Conservation (phyloP, 1,140 invertebrate species). For the Macrostomum lignano region DNA sequence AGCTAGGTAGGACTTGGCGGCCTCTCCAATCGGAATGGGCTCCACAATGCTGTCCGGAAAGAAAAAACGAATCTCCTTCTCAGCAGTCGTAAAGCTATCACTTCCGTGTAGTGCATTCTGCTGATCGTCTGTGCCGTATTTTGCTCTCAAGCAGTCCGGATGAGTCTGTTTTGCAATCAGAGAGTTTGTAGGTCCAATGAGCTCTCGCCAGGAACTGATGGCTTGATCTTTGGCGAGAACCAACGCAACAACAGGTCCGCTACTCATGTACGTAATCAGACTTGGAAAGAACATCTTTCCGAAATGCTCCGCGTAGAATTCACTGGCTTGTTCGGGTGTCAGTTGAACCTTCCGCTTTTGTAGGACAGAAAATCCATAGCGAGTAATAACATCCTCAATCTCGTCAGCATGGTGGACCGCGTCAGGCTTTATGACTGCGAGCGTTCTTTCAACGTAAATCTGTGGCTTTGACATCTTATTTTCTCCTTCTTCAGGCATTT, state of each 20-base stretch:
- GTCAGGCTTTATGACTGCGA: conserved; percentile 51
- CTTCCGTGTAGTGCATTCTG: conserved; percentile 26
- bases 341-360: conserved; percentile 39
- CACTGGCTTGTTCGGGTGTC: conserved; percentile 47
- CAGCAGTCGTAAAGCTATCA: conserved; percentile 17
- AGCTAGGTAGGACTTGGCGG: conserved; percentile 38
- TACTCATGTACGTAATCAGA: conserved; percentile 44
- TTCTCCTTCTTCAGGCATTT: too few species aligned
- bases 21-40: conserved; percentile 20
- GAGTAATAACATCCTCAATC: conserved; percentile 39
- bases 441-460: conserved; percentile 22
- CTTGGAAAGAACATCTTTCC: conserved; percentile 40
- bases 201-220: conserved; percentile 38
- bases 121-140: conserved; percentile 39
- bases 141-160: conserved; percentile 40
- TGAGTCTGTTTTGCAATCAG: conserved; percentile 38
- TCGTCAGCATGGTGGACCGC: conserved; percentile 38
- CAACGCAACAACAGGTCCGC: conserved; percentile 39
- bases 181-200: conserved; percentile 39
- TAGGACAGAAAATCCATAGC: conserved; percentile 39
- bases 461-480: too few species aligned
- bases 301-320: conserved; percentile 45
- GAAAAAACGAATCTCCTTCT: conserved; percentile 40
- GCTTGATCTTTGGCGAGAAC: conserved; percentile 36
- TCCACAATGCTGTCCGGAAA: conserved; percentile 43